phyloP scores from a whole-genome alignment of 2,888 invertebrate genomes.

The Stratiomys singularior region DNA sequence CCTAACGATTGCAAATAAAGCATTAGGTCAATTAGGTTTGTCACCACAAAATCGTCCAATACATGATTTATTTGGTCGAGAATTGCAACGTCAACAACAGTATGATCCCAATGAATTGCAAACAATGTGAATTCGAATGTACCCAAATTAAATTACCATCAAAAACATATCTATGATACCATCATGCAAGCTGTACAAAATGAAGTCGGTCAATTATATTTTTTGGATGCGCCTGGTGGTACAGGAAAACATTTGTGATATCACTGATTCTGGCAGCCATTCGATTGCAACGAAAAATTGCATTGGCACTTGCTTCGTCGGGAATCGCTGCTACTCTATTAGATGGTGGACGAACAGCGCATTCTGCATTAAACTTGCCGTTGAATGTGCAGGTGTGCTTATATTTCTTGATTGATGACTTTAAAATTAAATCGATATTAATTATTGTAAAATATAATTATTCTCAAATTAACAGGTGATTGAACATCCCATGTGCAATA shows the following conservation, averaged over 20 bases:
- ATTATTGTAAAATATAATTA: too few relatives aligned
- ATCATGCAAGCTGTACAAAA: conserved; percentile 53
- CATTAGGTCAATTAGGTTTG: too few relatives aligned
- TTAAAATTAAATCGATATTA: too few relatives aligned
- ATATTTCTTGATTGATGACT: too few relatives aligned
- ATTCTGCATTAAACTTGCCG: conserved; percentile 53
- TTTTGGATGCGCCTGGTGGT: conserved; percentile 27
- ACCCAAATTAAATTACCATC: conserved; percentile 49
- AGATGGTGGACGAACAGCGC: too few relatives aligned
- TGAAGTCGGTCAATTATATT: conserved; percentile 46
- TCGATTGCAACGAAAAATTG: conserved; percentile 53
- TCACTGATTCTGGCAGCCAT: conserved; percentile 54
- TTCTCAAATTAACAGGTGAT: too few relatives aligned
- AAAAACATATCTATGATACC: conserved; percentile 53
- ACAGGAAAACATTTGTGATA: conserved; percentile 51
- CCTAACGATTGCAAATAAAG: too few relatives aligned
- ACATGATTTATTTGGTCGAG: conserved; percentile 53
- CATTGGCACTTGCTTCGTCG: too few relatives aligned
- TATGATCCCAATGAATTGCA: too few relatives aligned
- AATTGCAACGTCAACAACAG: conserved; percentile 53
- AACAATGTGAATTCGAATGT: conserved; percentile 49
- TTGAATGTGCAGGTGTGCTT: too few relatives aligned
- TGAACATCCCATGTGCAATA: too few relatives aligned
- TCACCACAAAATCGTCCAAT: conserved; percentile 53
- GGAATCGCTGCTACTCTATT: too few relatives aligned